Evolutionary conservation across 1,140 invertebrate genomes (phyloP).

Genomic region (Oscheius sp.): DNA sequence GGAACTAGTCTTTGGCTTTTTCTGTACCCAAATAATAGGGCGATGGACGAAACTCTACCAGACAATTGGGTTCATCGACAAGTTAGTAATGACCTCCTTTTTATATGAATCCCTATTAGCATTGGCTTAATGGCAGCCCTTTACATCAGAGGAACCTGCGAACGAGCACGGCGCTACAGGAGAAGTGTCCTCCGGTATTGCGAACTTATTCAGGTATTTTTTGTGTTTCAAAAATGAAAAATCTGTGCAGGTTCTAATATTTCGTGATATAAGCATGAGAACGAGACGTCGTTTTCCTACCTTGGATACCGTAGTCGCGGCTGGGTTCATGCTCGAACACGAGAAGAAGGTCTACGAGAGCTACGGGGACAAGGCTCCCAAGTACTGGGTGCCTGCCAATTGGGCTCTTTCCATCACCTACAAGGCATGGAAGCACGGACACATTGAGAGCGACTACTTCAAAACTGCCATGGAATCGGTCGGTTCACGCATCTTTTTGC

Average conservation of each 20-base stretch:
- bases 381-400: constrained; percentile 55
- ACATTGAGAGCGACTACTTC: constrained; percentile 55
- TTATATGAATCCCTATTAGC: constrained; percentile 1
- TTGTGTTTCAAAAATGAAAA: not conserved
- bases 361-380: constrained; percentile 38
- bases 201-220: constrained; percentile 18
- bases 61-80: constrained; percentile 35
- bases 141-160: constrained; percentile 20
- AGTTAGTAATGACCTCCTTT: constrained; percentile 24
- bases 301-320: constrained; percentile 55
- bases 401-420: constrained; percentile 49
- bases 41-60: constrained; percentile 33
- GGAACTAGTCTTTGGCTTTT: constrained; percentile 31
- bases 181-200: constrained; percentile 27
- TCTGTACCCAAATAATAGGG: constrained; percentile 13
- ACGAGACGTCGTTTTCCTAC: constrained; percentile 54
- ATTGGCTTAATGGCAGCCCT: constrained; percentile 26
- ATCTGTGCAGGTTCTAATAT: constrained; percentile 38
- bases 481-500: not conserved
- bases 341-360: constrained; percentile 47
- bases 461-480: constrained; percentile 42
- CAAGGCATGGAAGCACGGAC: constrained; percentile 48
- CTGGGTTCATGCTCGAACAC: constrained; percentile 47
- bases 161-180: constrained; percentile 18
- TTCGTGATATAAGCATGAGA: constrained; percentile 57